A percentile compares a stretch with the other conserved stretches of the same genome.
Conservation (phyloP, 2,888 invertebrate species). For the Sisyra terminalis region DNA sequence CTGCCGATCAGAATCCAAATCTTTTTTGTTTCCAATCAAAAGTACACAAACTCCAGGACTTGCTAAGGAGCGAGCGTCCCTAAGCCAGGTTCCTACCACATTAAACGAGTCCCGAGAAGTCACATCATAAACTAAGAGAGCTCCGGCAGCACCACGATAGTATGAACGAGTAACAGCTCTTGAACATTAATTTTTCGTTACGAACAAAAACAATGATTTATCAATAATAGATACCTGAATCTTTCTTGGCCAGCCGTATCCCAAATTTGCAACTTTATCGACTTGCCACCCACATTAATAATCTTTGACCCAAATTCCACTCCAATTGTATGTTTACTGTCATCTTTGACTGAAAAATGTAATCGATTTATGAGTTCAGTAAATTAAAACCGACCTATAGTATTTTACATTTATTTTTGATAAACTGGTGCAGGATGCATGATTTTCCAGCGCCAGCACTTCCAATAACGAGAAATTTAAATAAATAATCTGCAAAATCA, state of each 20-base stretch:
- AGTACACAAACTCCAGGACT: slow-evolving; percentile 69
- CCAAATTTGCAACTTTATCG: slow-evolving; percentile 69
- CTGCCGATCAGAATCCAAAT: slow-evolving; percentile 63
- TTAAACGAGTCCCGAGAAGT: slow-evolving; percentile 87
- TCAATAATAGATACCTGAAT: slow-evolving; percentile 21
- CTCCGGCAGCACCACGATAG: slow-evolving; percentile 82
- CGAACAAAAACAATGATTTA: background rate
- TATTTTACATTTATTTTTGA: slow-evolving; percentile 62
- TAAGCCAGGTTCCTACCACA: slow-evolving; percentile 72
- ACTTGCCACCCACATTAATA: slow-evolving; percentile 64
- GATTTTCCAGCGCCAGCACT: slow-evolving; percentile 75
- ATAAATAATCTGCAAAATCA: slow-evolving; percentile 52
- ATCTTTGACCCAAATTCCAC: slow-evolving; percentile 81
- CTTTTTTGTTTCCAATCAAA: slow-evolving; percentile 69
- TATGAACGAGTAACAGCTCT: slow-evolving; percentile 58
- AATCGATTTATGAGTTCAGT: background rate
- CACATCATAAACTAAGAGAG: slow-evolving; percentile 77
- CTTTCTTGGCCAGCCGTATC: slow-evolving; percentile 39
- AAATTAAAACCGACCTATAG: background rate
- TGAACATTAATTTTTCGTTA: slow-evolving; percentile 6
- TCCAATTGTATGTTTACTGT: slow-evolving; percentile 70
- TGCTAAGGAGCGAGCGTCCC: slow-evolving; percentile 63
- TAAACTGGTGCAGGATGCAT: slow-evolving; percentile 67
- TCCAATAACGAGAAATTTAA: slow-evolving; percentile 73
- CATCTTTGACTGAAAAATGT: slow-evolving; percentile 53